Base-by-base conservation (phyloP, 2,888 invertebrate species). In the Acrocyrtus sp. region DNA sequence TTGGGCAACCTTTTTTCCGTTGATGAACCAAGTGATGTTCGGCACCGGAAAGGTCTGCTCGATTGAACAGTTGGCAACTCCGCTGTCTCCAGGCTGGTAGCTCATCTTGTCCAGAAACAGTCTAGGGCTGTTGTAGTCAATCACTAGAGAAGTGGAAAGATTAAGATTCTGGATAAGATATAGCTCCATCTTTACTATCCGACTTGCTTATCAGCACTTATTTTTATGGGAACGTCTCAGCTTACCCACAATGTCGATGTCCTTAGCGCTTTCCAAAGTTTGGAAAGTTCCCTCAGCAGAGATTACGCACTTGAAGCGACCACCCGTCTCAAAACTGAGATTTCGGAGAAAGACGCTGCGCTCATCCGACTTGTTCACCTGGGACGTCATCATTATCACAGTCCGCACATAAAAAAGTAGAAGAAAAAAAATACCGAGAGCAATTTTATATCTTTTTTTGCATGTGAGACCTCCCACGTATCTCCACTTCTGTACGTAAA, bases 11-110 rank as follows among this genome's bases (percentile, higher is more conserved):
- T 72, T 54, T 60, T 75, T 72, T 29, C 74, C 75, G 41, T 78
- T 75, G 48, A 78, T 75, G 39, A 67, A 78, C 77, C 77, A 78
- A 17, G 75, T 75, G 58, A 78, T 68, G 56, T 78, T 78, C 26
- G 72, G 74, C 24, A 72, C 43, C 4, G 77, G 77, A 41, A 45
- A 74, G n/a, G 75, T 75, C 48, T 62, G 65, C 68, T 78, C 77
- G 6, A 78, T 34, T 27, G 74, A 65, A 51, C 77, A 78, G 41
- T 75, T 78, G 21, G 74, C 77, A 12, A 62, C 12, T 43, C 74
- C 77, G 39, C 41, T 53, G 19, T 78, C 75, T 12, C 75, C 75
- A 2, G 75, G 75, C 47, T 72, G 68, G 62, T 77, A 77, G 41
- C 53, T 65, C 68, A 67, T 54, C 56, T 78, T 75, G 56, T 75